Percentiles rank a stretch among this genome's conserved stretches.
These are phyloP conservation scores for Rhabdomys pumilio DNA, from an alignment of 2,797 vertebrate genomes.

Conservation along the genomic window DNA sequence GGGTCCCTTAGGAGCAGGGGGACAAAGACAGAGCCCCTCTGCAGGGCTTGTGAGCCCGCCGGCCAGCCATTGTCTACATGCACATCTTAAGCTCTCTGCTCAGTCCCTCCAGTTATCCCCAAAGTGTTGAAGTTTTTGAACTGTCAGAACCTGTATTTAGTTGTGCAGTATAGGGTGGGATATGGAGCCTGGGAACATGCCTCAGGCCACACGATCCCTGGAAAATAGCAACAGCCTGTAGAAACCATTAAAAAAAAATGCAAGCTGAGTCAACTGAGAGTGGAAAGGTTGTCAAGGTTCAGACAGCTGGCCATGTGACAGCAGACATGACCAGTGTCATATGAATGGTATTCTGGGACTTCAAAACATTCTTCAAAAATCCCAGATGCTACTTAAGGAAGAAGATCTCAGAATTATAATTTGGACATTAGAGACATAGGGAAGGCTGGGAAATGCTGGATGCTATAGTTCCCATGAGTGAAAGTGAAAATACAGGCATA, in stretches of 20 bases:
- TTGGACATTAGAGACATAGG: neutral
- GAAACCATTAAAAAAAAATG: conserved; percentile 5
- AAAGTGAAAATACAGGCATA: neutral
- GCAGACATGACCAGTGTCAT: neutral
- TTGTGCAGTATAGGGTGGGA: neutral
- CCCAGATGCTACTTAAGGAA: conserved; percentile 22
- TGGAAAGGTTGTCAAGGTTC: neutral
- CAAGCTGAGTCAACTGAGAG: neutral
- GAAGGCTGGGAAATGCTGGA: conserved; percentile 11
- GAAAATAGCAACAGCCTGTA: conserved; percentile 6
- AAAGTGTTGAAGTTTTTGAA: neutral
- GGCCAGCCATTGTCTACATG: neutral
- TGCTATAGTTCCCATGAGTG: neutral
- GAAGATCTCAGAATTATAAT: conserved; percentile 24
- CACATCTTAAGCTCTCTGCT: neutral
- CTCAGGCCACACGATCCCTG: neutral
- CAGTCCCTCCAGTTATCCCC: neutral
- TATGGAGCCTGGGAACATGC: neutral
- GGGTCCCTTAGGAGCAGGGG: no score
- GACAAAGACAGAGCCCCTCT: neutral
- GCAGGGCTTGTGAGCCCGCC: neutral
- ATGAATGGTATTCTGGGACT: conserved; percentile 26
- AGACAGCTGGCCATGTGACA: neutral
- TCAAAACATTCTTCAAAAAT: conserved; percentile 61
- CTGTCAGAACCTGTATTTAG: neutral